These are phyloP conservation scores for Melanotaenia duboulayi DNA, from an alignment of 2,113 vertebrate species.

Conservation along the genomic window DNA sequence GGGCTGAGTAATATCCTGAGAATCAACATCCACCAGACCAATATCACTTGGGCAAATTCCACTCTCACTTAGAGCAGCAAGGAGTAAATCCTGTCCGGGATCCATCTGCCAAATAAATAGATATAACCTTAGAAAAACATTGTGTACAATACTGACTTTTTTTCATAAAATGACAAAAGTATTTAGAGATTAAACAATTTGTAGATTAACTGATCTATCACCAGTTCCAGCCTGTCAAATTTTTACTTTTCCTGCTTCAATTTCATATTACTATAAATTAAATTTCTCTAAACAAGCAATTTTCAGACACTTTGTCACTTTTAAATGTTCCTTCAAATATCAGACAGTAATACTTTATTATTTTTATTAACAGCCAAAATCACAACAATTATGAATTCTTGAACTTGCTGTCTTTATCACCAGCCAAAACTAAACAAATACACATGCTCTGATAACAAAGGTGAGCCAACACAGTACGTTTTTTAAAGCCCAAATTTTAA, in stretches of 20 bases:
- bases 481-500: too few relatives aligned
- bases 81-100: slow-evolving; percentile 98
- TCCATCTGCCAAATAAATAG: slow-evolving; percentile 87
- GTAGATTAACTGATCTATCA: not conserved
- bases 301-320: too few relatives aligned
- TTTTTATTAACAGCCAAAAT: too few relatives aligned
- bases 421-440: not conserved
- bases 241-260: not conserved
- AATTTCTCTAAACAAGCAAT: not conserved
- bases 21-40: slow-evolving; percentile 90
- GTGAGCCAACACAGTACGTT: not conserved
- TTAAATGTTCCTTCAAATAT: not conserved
- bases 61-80: slow-evolving; percentile 98
- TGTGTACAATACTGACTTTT: not conserved
- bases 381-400: too few relatives aligned
- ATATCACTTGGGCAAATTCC: slow-evolving; percentile 97
- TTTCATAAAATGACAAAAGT: not conserved
- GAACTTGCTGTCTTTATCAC: not conserved
- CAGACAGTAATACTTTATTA: not conserved
- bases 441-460: not conserved
- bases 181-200: not conserved
- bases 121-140: not conserved
- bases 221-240: not conserved
- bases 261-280: not conserved
- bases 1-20: slow-evolving; percentile 87